A percentile compares a stretch with the other conserved stretches of the same genome.
phyloP scores from a whole-genome alignment of 2,797 vertebrate species.

The Lacerta bilineata region DNA sequence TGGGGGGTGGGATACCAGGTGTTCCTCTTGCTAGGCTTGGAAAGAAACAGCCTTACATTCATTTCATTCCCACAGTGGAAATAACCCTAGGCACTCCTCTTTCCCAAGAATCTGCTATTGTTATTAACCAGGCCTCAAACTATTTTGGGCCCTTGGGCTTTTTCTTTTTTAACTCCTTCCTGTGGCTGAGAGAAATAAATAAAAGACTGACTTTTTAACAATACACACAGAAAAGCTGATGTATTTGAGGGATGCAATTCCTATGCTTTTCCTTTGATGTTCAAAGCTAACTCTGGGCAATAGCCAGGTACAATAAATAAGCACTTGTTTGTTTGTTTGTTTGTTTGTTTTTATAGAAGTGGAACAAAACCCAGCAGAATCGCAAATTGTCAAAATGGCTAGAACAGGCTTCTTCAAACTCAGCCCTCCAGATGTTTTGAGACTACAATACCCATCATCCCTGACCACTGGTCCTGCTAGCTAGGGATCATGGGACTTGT shows the following conservation, averaged over 20 bases:
- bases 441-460: no score
- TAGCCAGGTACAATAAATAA: constrained; percentile 34
- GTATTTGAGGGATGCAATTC: constrained; percentile 32
- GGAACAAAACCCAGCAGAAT: not conserved
- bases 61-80: constrained; percentile 64
- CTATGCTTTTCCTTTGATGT: constrained; percentile 49
- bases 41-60: constrained; percentile 56
- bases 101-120: constrained; percentile 66
- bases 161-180: constrained; percentile 60
- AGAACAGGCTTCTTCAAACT: not conserved
- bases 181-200: constrained; percentile 29
- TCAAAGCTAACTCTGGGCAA: constrained; percentile 49
- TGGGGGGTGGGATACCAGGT: constrained; percentile 73
- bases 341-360: constrained; percentile 19
- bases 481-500: no score
- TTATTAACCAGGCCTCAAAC: constrained; percentile 68
- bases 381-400: not conserved
- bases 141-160: constrained; percentile 27
- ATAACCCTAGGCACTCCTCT: constrained; percentile 64
- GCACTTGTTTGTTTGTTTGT: constrained; percentile 26
- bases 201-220: constrained; percentile 16
- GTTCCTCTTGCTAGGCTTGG: constrained; percentile 56
- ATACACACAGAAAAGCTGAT: constrained; percentile 52
- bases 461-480: no score
- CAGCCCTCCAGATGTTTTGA: no score